A percentile compares a stretch with the other conserved stretches of the same genome.
These are phyloP conservation scores for Arrhamphus sclerolepis DNA, from an alignment of 2,797 vertebrate species.

Conservation along the genomic window DNA sequence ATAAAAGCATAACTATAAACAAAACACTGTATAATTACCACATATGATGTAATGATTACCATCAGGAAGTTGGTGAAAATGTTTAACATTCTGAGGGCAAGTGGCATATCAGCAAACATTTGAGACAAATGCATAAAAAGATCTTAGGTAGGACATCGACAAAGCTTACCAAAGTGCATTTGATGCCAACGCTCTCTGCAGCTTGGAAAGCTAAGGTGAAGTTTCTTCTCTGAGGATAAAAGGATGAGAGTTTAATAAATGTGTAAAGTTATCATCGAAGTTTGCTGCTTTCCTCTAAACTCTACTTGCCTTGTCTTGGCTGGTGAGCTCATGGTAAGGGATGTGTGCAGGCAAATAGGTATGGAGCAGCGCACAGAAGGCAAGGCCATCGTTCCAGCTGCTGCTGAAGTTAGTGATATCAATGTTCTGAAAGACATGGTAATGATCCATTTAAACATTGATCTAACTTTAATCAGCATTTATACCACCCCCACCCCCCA, in stretches of 20 bases:
- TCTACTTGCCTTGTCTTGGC: slow-evolving; percentile 91
- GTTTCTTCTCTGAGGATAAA: slow-evolving; percentile 88
- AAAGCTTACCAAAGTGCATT: slow-evolving; percentile 92
- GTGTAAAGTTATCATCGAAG: not conserved
- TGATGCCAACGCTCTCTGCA: slow-evolving; percentile 97
- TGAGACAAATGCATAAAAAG: not conserved
- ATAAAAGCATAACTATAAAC: no score
- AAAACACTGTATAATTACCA: no score
- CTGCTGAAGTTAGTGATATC: slow-evolving; percentile 99
- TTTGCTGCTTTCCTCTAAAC: fast-evolving
- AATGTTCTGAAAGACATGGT: slow-evolving; percentile 86
- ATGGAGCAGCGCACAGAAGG: slow-evolving; percentile 95
- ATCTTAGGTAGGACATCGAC: no score
- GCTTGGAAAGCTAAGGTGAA: slow-evolving; percentile 97
- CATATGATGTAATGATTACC: no score
- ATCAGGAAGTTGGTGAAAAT: no score
- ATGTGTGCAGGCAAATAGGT: slow-evolving; percentile 97
- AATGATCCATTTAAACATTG: not conserved
- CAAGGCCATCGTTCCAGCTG: slow-evolving; percentile 97
- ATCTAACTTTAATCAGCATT: slow-evolving; percentile 15
- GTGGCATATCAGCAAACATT: no score
- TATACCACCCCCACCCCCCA: not conserved
- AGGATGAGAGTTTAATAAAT: slow-evolving; percentile 11
- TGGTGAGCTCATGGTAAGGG: slow-evolving; percentile 92
- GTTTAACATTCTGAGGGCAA: no score